These are phyloP conservation scores for Notodonta dromedarius DNA, from an alignment of 2,888 invertebrate genomes.

Conservation along the genomic window DNA sequence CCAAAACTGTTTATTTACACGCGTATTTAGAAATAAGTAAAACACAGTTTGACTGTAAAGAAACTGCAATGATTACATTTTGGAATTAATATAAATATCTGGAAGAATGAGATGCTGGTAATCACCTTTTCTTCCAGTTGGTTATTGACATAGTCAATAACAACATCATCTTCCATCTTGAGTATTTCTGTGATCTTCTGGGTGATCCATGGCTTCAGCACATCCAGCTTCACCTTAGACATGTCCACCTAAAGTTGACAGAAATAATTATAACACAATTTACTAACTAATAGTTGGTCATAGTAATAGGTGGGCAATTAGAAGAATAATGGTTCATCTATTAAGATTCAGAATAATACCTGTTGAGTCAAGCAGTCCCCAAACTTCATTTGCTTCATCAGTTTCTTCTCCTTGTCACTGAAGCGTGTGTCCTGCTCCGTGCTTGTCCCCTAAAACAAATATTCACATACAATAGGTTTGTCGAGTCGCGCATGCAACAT, in stretches of 20 bases:
- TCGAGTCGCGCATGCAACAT: too few relatives aligned
- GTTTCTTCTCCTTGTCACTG: conserved; percentile 99
- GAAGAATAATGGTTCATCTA: conserved; percentile 2
- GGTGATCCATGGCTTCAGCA: conserved; percentile 99
- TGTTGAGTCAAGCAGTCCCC: conserved; percentile 96
- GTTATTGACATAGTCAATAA: conserved; percentile 99
- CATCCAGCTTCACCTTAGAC: conserved; percentile 98
- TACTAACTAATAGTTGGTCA: too few relatives aligned
- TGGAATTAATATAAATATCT: conserved; percentile 55
- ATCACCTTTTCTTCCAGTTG: conserved; percentile 97
- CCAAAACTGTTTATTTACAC: conserved; percentile 8
- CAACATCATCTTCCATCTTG: conserved; percentile 99
- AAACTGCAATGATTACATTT: conserved; percentile 83
- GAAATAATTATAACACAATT: background rate
- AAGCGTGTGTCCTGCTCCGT: conserved; percentile 99
- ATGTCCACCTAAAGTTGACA: conserved; percentile 90
- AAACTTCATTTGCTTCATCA: conserved; percentile 99
- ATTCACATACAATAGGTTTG: too few relatives aligned
- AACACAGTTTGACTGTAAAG: conserved; percentile 53
- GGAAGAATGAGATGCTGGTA: conserved; percentile 40
- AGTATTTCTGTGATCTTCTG: conserved; percentile 97
- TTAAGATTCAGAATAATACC: conserved; percentile 85
- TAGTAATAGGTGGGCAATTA: background rate
- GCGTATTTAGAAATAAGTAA: conserved; percentile 23
- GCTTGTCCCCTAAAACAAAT: conserved; percentile 92